Percentiles rank a stretch among this genome's conserved stretches.
phyloP scores from a whole-genome alignment of 2,113 vertebrate genomes.

The Bubalus kerabau region DNA sequence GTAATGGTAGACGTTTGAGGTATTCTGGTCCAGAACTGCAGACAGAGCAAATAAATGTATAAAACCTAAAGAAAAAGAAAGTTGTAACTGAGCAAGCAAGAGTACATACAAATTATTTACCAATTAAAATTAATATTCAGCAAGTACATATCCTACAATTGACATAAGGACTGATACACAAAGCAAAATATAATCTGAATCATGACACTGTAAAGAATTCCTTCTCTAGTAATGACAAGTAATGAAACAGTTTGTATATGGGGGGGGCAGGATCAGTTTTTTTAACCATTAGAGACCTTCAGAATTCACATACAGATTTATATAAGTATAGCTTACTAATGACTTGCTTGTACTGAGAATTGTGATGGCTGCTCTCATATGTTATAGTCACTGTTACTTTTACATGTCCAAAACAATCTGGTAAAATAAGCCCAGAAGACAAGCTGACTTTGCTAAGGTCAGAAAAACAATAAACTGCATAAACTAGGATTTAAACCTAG shows the following conservation, averaged over 20 bases:
- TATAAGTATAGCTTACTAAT: neutral
- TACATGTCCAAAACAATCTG: neutral
- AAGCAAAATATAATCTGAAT: conserved; percentile 25
- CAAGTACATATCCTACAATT: neutral
- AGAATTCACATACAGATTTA: neutral
- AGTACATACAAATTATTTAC: neutral
- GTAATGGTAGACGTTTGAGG: conserved; percentile 95
- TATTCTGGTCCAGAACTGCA: conserved; percentile 99
- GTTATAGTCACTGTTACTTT: neutral
- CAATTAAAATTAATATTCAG: conserved; percentile 5
- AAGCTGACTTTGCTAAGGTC: neutral
- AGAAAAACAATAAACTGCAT: neutral
- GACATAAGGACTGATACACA: neutral
- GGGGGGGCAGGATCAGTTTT: neutral
- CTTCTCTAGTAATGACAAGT: conserved; percentile 9
- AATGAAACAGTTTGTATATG: neutral
- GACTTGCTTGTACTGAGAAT: neutral
- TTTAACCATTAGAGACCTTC: neutral
- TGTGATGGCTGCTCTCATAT: neutral
- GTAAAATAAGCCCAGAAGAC: neutral
- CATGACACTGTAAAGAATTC: neutral
- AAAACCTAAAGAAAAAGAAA: conserved; percentile 87
- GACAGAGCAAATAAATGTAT: conserved; percentile 98
- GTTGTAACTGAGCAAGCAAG: neutral
- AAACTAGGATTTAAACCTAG: neutral